These are phyloP conservation scores for Mola mola DNA, from an alignment of 2,113 vertebrate species.

Conservation along the genomic window DNA sequence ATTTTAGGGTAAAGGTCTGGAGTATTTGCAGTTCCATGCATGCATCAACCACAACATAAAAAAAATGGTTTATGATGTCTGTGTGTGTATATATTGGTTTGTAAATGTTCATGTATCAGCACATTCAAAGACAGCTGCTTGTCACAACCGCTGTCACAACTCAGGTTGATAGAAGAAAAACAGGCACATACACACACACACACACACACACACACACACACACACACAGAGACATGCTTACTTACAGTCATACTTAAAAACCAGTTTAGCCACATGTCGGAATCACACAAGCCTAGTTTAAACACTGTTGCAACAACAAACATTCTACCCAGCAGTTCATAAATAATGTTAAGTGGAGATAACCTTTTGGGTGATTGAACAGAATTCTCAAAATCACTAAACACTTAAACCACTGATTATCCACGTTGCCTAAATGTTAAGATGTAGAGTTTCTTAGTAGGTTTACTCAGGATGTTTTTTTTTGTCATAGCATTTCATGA, in stretches of 20 bases:
- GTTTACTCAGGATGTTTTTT: too few species aligned
- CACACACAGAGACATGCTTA: not conserved
- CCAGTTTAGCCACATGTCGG: slow-evolving; percentile 42
- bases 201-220: not conserved
- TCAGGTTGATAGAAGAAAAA: too few species aligned
- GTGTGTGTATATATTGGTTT: not conserved
- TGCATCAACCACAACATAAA: too few species aligned
- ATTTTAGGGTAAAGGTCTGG: not conserved
- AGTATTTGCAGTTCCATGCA: too few species aligned
- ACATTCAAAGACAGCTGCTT: too few species aligned
- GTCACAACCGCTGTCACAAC: too few species aligned
- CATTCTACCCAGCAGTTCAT: slow-evolving; percentile 1
- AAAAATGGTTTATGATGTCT: not conserved
- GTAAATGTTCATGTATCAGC: not conserved
- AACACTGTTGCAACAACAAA: slow-evolving; percentile 54
- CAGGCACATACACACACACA: not conserved
- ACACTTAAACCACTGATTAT: too few species aligned
- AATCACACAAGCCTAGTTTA: slow-evolving; percentile 2
- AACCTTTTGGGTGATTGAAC: not conserved
- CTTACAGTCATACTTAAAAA: slow-evolving; percentile 30
- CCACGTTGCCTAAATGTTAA: too few species aligned
- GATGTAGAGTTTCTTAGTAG: too few species aligned
- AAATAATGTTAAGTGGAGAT: not conserved
- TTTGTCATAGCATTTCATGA: slow-evolving; percentile 2
- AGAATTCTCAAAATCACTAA: not conserved